Conservation (phyloP, 2,797 vertebrate species). For the Poecilia velifera region DNA sequence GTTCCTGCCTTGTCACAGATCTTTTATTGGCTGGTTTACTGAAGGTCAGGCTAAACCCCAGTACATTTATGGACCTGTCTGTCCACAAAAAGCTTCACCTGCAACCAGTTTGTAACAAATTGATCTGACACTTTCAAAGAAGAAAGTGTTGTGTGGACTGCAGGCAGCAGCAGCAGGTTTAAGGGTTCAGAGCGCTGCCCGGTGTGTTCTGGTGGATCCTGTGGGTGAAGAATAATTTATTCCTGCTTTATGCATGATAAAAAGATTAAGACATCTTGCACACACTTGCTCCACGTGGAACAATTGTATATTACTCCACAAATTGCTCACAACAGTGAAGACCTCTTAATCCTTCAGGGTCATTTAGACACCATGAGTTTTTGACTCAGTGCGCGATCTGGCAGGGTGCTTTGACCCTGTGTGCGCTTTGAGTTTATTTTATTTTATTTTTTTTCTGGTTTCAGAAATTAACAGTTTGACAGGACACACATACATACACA, state of each 20-base stretch:
- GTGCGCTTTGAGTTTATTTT: no score
- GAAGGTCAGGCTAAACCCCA: conserved; percentile 23
- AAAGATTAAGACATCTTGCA: conserved; percentile 54
- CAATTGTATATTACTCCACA: conserved; percentile 15
- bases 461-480: no score
- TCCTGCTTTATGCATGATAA: conserved; percentile 45
- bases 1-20: conserved; percentile 1
- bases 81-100: neutral
- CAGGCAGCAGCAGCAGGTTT: conserved; percentile 15
- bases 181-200: conserved; percentile 8
- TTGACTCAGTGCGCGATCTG: no score
- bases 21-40: conserved; percentile 13
- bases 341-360: neutral
- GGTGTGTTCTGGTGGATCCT: neutral
- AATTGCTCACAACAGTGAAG: neutral
- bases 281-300: conserved; percentile 15
- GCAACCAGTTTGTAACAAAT: conserved; percentile 3
- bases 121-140: neutral
- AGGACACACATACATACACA: no score
- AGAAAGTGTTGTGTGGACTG: neutral
- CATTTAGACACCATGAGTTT: no score
- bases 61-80: neutral
- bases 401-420: no score
- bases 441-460: no score
- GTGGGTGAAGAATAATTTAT: conserved; percentile 41